A percentile compares a stretch with the other conserved stretches of the same genome.
Evolutionary conservation across 2,113 vertebrate species (phyloP).

Genomic region (Enhydra lutris): DNA sequence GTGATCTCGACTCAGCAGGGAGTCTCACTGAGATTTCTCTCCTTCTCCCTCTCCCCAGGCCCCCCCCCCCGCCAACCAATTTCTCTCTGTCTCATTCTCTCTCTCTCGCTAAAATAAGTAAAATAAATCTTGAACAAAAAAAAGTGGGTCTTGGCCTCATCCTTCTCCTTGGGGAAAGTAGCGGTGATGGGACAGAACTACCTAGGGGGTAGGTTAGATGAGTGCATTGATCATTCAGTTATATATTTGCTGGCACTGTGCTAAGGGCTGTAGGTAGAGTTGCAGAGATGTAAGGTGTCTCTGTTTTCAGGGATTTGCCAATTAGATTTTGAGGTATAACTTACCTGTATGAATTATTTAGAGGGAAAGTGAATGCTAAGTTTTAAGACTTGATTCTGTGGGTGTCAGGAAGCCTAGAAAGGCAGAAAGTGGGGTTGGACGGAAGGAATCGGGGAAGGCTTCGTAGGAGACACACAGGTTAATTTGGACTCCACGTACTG

Average conservation of each 20-base stretch:
- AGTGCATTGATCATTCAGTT: not conserved
- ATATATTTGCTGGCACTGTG: not conserved
- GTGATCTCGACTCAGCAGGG: not conserved
- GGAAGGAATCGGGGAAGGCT: not conserved
- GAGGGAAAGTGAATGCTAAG: not conserved
- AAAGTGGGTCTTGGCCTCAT: not conserved
- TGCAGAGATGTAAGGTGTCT: not conserved
- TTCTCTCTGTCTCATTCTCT: not conserved
- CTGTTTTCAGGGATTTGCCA: not conserved
- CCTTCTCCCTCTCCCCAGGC: not conserved
- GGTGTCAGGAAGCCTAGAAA: not conserved
- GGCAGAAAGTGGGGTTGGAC: not conserved
- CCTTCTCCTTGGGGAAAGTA: not conserved
- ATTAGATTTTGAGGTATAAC: not conserved
- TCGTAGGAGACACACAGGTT: not conserved
- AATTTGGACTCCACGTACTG: not conserved
- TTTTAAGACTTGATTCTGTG: not conserved
- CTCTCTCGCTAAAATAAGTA: not conserved
- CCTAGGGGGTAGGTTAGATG: not conserved
- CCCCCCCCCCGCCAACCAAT: not conserved
- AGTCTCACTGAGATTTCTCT: not conserved
- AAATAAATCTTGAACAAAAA: not conserved
- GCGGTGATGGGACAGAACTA: not conserved
- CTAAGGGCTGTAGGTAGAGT: not conserved
- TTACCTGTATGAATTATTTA: not conserved